phyloP scores from a whole-genome alignment of 2,113 vertebrate genomes.

The Leptocoma aspasia region DNA sequence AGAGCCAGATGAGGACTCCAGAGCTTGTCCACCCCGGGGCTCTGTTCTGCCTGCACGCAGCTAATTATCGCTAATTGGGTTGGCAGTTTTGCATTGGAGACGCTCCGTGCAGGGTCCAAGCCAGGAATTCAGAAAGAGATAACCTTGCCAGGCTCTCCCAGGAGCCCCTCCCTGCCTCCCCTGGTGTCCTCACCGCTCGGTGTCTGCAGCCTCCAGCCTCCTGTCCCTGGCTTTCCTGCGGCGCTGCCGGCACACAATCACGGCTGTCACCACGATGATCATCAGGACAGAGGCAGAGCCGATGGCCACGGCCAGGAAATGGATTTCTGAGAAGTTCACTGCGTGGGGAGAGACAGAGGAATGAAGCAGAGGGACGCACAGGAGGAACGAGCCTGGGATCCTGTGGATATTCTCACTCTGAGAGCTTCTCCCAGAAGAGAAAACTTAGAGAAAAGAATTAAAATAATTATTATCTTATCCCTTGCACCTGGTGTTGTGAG shows the following conservation, averaged over 20 bases:
- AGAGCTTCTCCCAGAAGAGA: too few relatives aligned
- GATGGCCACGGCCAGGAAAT: constrained; percentile 80
- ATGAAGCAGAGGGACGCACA: neutral
- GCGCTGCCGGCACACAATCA: constrained; percentile 72
- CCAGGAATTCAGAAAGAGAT: neutral
- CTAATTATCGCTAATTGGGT: neutral
- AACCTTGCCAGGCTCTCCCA: too few relatives aligned
- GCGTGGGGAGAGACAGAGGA: neutral
- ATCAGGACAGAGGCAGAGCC: constrained; percentile 78
- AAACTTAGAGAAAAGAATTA: too few relatives aligned
- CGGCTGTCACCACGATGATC: constrained; percentile 73
- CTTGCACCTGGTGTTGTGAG: too few relatives aligned
- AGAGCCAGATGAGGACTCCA: neutral
- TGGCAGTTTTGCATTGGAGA: neutral
- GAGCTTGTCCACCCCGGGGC: neutral
- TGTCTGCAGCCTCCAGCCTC: constrained; percentile 66
- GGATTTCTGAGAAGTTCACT: constrained; percentile 88
- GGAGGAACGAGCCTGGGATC: neutral
- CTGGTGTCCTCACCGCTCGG: constrained; percentile 77
- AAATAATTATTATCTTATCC: too few relatives aligned
- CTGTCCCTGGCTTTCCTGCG: constrained; percentile 62
- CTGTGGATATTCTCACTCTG: too few relatives aligned
- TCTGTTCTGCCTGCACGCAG: neutral
- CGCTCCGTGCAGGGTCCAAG: neutral
- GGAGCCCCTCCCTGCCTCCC: neutral